Percentiles rank a stretch among this genome's conserved stretches.
Conservation (phyloP, 2,797 vertebrate species). For the Sorex maritimensis region DNA sequence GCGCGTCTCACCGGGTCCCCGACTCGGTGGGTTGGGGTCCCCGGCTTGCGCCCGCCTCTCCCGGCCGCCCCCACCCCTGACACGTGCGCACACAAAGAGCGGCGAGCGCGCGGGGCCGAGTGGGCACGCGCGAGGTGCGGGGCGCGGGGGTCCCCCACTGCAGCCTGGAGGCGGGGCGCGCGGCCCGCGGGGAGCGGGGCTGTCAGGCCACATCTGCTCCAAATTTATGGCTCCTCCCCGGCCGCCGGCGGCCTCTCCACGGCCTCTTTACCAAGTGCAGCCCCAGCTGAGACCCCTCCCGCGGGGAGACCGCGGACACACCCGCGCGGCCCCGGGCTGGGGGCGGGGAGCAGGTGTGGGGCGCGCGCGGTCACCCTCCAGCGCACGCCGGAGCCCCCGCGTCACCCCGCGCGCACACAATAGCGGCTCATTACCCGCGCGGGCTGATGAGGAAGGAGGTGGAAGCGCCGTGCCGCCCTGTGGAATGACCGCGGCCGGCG, state of each 20-base stretch:
- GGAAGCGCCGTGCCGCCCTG: background rate
- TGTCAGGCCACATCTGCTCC: conserved; percentile 88
- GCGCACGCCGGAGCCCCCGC: conserved; percentile 66
- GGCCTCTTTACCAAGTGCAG: conserved; percentile 91
- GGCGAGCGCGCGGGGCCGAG: background rate
- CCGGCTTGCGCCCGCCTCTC: background rate
- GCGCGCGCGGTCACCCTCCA: conserved; percentile 81
- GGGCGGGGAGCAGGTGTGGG: conserved; percentile 84
- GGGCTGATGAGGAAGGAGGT: background rate
- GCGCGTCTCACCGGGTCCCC: background rate
- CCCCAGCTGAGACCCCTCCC: conserved; percentile 95
- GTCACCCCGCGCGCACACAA: conserved; percentile 71
- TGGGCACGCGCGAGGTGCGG: background rate
- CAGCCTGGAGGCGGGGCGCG: no score
- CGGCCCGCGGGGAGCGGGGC: conserved; percentile 64
- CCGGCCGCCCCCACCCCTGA: background rate
- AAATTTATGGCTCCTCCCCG: conserved; percentile 86
- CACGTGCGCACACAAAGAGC: background rate
- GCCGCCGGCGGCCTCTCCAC: conserved; percentile 83
- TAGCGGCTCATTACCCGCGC: conserved; percentile 66
- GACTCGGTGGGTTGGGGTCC: background rate
- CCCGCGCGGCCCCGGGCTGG: conserved; percentile 87
- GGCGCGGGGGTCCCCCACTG: no score
- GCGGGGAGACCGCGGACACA: conserved; percentile 73
- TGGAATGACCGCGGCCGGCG: background rate